Percentiles rank a stretch among this genome's conserved stretches.
Conservation (phyloP, 1,140 invertebrate species). For the Leguminivora glycinivorella region DNA sequence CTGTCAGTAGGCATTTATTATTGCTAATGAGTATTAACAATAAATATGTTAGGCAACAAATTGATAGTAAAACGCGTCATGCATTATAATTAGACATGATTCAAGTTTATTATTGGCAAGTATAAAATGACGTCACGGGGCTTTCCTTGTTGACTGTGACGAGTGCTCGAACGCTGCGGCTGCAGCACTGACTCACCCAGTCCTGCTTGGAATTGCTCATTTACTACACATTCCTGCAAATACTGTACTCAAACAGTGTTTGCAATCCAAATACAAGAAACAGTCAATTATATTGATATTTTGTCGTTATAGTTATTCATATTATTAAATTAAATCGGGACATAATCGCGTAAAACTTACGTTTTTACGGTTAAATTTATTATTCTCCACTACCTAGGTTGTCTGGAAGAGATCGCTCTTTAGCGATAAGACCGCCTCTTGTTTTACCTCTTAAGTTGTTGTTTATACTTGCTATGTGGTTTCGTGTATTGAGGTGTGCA, state of each 20-base stretch:
- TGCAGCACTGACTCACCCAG: background rate
- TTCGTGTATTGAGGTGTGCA: too few species aligned
- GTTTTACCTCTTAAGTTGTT: too few species aligned
- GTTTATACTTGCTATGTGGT: too few species aligned
- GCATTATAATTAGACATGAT: conserved; percentile 1
- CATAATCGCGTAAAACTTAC: too few species aligned
- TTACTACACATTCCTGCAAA: background rate
- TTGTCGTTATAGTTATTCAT: too few species aligned
- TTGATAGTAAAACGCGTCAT: background rate
- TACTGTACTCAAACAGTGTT: background rate
- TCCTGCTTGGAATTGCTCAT: background rate
- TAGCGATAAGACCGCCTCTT: too few species aligned
- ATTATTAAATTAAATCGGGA: too few species aligned
- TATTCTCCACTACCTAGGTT: too few species aligned
- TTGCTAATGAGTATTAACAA: background rate
- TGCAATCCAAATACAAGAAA: background rate
- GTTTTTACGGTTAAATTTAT: too few species aligned
- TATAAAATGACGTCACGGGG: conserved; percentile 1
- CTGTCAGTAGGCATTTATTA: background rate
- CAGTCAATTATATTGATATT: background rate
- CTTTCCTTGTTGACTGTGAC: background rate
- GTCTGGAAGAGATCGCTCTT: too few species aligned
- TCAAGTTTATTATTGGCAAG: conserved; percentile 2
- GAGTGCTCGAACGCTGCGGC: background rate
- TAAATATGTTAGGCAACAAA: background rate